These are phyloP conservation scores for Clitarchus hookeri DNA, from an alignment of 2,888 invertebrate genomes.

Conservation along the genomic window DNA sequence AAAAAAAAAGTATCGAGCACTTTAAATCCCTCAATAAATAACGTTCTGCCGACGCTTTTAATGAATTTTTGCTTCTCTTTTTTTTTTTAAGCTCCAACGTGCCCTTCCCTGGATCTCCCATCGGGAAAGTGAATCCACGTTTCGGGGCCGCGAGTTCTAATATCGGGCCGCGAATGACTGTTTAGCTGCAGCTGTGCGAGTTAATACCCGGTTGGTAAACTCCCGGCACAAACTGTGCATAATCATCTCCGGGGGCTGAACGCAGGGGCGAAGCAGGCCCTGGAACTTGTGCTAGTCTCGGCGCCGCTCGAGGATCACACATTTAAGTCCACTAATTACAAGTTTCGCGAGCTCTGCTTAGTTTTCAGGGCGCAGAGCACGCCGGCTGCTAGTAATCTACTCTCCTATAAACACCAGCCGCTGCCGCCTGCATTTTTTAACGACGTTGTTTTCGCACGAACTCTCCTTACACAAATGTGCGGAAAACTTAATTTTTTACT, in stretches of 20 bases:
- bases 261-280: neutral
- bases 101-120: neutral
- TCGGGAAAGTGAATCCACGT: neutral
- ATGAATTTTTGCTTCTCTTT: neutral
- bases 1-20: conserved; percentile 6
- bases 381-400: neutral
- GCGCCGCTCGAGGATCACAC: neutral
- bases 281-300: neutral
- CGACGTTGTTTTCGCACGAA: neutral
- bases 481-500: too few species aligned
- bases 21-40: conserved; percentile 14
- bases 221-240: neutral
- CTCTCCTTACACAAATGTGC: too few species aligned
- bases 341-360: neutral
- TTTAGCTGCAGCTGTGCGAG: neutral
- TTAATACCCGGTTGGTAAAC: neutral
- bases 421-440: neutral
- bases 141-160: neutral
- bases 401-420: neutral
- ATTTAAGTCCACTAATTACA: conserved; percentile 7
- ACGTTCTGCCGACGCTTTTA: conserved; percentile 2
- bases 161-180: neutral
- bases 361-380: neutral
- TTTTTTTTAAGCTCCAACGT: neutral
- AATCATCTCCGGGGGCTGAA: neutral